These are phyloP conservation scores for Oryzaephilus surinamensis DNA, from an alignment of 1,140 invertebrate species.

Conservation along the genomic window DNA sequence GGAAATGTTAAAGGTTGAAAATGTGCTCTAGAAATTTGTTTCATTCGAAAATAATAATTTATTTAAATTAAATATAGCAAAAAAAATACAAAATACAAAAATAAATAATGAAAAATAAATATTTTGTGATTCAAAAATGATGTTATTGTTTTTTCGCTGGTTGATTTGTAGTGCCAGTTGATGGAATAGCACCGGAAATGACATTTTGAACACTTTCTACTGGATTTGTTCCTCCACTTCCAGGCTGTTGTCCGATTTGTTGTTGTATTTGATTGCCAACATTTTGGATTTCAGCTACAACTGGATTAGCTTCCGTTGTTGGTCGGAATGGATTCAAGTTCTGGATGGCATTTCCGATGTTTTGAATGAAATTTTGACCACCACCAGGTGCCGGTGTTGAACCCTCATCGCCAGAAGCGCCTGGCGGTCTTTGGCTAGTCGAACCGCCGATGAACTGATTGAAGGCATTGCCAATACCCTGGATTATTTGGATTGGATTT, in stretches of 20 bases:
- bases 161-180: too few relatives aligned
- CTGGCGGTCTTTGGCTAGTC: constrained; percentile 2
- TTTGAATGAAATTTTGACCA: constrained; percentile 11
- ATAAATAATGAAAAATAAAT: too few relatives aligned
- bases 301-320: constrained; percentile 1
- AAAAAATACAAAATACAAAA: too few relatives aligned
- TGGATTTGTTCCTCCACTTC: constrained; percentile 2
- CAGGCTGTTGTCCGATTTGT: constrained; percentile 2
- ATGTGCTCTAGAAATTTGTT: too few relatives aligned
- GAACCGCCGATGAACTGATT: constrained; percentile 6
- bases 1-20: too few relatives aligned
- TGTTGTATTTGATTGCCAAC: constrained; percentile 2
- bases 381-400: constrained; percentile 1
- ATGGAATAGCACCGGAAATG: too few relatives aligned
- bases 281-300: not conserved
- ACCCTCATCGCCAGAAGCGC: constrained; percentile 6
- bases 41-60: constrained; percentile 3
- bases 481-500: too few relatives aligned
- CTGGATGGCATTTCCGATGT: constrained; percentile 13
- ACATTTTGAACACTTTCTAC: too few relatives aligned
- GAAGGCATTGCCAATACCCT: not conserved
- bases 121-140: too few relatives aligned
- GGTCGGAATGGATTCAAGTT: constrained; percentile 13
- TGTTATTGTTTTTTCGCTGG: too few relatives aligned
- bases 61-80: too few relatives aligned